A percentile compares a stretch with the other conserved stretches of the same genome.
These are phyloP conservation scores for Aphelinus certus DNA, from an alignment of 1,140 invertebrate species.

Conservation along the genomic window DNA sequence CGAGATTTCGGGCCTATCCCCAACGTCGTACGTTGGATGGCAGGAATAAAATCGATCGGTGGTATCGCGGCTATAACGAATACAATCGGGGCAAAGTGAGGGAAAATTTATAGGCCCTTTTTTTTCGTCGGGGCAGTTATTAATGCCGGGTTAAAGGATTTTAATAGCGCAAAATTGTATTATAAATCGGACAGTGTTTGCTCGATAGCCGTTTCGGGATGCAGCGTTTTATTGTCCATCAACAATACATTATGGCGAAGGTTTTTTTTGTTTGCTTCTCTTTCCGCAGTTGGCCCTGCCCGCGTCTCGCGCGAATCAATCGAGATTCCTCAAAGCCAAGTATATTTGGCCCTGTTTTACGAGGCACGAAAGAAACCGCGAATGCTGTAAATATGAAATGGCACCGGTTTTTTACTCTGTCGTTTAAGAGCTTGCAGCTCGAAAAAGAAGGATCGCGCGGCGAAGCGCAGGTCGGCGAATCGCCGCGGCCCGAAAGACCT, in stretches of 20 bases:
- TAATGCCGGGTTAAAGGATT: not conserved
- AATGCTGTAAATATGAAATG: conserved; percentile 50
- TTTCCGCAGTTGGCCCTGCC: too few relatives aligned
- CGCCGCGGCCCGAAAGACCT: not conserved
- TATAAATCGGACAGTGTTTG: too few relatives aligned
- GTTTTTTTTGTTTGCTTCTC: too few relatives aligned
- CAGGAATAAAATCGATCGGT: too few relatives aligned
- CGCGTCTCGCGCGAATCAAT: conserved; percentile 18
- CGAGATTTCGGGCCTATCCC: too few relatives aligned
- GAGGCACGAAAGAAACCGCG: conserved; percentile 19
- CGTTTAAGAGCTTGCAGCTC: conserved; percentile 6
- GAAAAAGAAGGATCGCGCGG: too few relatives aligned
- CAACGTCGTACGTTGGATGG: too few relatives aligned
- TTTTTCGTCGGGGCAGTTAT: conserved; percentile 7
- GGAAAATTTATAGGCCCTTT: conserved; percentile 3
- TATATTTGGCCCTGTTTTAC: conserved; percentile 31
- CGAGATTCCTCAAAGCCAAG: conserved; percentile 23
- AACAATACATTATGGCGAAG: not conserved
- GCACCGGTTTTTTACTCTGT: conserved; percentile 29
- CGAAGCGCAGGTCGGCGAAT: too few relatives aligned
- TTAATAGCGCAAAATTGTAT: not conserved
- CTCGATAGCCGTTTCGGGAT: not conserved
- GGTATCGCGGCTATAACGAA: not conserved
- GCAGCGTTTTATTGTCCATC: conserved; percentile 15
- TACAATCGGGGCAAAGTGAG: not conserved